Percentiles rank a stretch among this genome's conserved stretches.
Conservation (phyloP, 2,797 vertebrate genomes). For the Darevskia nairensis region DNA sequence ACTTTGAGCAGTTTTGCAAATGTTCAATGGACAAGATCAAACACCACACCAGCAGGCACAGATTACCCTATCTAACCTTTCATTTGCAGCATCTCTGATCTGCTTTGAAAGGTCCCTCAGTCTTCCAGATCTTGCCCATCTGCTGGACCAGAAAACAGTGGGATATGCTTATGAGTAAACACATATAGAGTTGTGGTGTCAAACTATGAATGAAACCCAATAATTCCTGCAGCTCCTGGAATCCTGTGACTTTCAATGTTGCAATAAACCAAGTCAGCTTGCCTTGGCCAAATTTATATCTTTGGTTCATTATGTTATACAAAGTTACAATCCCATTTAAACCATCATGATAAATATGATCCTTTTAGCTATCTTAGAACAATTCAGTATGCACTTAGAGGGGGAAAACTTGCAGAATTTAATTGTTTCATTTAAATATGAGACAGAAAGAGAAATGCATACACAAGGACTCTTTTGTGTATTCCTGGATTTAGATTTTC, state of each 20-base stretch:
- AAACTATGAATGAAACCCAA: neutral
- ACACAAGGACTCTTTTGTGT: slow-evolving; percentile 50
- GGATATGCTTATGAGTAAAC: neutral
- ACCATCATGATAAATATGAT: neutral
- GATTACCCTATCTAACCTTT: too few species aligned
- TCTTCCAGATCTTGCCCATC: too few species aligned
- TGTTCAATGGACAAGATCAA: too few species aligned
- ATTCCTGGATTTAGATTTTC: slow-evolving; percentile 59
- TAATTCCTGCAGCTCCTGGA: neutral
- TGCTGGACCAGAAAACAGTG: neutral
- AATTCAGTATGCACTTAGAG: slow-evolving; percentile 10
- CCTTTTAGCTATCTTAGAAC: slow-evolving; percentile 34
- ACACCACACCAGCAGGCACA: too few species aligned
- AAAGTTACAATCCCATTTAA: slow-evolving; percentile 31
- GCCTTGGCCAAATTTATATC: slow-evolving; percentile 20
- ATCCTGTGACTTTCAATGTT: slow-evolving; percentile 35
- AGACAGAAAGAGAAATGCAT: slow-evolving; percentile 50
- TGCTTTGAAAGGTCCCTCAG: too few species aligned
- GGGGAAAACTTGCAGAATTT: slow-evolving; percentile 1
- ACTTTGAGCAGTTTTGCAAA: too few species aligned
- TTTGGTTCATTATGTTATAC: neutral
- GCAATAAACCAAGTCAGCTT: slow-evolving; percentile 6
- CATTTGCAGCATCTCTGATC: too few species aligned
- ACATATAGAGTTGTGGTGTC: neutral
- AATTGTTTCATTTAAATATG: slow-evolving; percentile 37